These are phyloP conservation scores for Antechinus flavipes DNA, from an alignment of 2,113 vertebrate species.

Conservation along the genomic window DNA sequence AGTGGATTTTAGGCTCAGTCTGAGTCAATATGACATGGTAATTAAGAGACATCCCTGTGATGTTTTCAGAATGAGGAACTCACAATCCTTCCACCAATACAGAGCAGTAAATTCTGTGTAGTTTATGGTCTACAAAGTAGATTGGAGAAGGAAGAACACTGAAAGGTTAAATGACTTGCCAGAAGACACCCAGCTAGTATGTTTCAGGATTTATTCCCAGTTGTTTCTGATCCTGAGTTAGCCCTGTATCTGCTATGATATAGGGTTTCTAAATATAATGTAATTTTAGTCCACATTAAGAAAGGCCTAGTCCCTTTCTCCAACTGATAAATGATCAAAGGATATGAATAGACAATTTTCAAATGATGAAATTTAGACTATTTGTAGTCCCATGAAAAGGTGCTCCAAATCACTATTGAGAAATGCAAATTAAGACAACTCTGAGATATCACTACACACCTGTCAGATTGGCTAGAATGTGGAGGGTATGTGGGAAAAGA, in stretches of 20 bases:
- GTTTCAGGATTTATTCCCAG: not conserved
- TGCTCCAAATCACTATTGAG: no score
- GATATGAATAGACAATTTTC: no score
- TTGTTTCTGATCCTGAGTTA: not conserved
- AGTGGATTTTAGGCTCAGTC: not conserved
- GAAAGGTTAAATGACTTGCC: not conserved
- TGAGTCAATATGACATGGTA: not conserved
- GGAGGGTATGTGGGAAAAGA: no score
- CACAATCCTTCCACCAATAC: not conserved
- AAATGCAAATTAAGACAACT: no score
- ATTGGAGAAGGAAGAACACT: not conserved
- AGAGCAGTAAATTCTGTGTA: not conserved
- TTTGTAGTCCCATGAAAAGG: no score
- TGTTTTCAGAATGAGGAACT: not conserved
- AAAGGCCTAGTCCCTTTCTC: not conserved
- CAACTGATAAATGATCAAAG: no score
- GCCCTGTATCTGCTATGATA: not conserved
- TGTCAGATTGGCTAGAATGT: no score
- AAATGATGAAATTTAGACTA: no score
- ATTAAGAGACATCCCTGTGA: not conserved
- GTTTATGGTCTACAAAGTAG: no score
- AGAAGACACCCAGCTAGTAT: not conserved
- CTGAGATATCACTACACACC: no score
- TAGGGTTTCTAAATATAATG: no score
- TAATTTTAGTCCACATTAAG: no score